A percentile compares a stretch with the other conserved stretches of the same genome.
phyloP scores from a whole-genome alignment of 2,113 vertebrate genomes.

The Alligator sinensis region DNA sequence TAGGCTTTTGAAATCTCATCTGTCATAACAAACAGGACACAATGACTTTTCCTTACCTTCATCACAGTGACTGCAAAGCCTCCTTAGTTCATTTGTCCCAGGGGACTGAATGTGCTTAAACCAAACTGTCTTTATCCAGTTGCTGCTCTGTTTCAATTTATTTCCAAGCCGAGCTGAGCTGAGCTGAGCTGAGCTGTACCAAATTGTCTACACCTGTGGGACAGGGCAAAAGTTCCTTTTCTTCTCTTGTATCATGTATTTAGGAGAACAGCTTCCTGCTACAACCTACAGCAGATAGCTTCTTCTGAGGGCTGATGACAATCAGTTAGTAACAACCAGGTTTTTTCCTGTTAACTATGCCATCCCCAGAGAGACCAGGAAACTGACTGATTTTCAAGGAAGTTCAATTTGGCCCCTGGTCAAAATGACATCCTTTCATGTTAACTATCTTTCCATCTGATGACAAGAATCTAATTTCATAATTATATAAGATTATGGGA shows the following conservation, averaged over 20 bases:
- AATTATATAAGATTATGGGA: background rate
- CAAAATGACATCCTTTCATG: background rate
- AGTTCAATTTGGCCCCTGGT: background rate
- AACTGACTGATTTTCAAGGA: background rate
- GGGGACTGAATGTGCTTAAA: background rate
- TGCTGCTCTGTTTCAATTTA: background rate
- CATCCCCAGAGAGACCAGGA: background rate
- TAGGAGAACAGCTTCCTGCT: background rate
- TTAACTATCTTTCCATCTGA: background rate
- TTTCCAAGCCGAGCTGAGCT: background rate
- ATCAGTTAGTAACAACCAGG: background rate
- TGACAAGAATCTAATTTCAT: background rate
- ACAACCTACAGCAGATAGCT: background rate
- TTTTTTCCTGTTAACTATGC: background rate
- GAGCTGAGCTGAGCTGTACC: background rate
- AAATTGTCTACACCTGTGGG: background rate
- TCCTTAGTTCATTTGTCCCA: background rate
- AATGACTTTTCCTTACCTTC: background rate
- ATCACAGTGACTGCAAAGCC: background rate
- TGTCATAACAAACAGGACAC: background rate
- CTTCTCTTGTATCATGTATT: background rate
- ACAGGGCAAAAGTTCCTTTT: background rate
- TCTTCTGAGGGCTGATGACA: background rate
- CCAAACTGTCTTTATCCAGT: background rate
- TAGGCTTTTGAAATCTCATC: background rate